Evolutionary conservation across 2,888 invertebrate genomes (phyloP).

Genomic region (Phortica magna): DNA sequence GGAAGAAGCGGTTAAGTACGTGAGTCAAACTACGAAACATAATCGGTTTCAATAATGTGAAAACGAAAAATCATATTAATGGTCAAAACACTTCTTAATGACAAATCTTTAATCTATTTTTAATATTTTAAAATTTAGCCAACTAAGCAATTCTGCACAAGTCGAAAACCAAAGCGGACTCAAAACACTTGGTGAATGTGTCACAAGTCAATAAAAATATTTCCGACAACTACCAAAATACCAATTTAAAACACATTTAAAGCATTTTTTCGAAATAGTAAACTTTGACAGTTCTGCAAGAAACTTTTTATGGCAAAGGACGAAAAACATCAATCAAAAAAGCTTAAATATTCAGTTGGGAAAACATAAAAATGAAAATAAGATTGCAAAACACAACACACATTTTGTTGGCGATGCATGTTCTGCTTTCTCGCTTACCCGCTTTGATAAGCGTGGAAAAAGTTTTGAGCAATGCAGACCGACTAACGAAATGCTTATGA

Average conservation of each 20-base stretch:
- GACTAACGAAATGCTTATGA: not conserved
- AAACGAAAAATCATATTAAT: no score
- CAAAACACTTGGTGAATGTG: no score
- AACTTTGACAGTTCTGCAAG: not conserved
- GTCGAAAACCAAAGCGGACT: no score
- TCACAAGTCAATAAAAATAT: not conserved
- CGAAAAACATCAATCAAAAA: not conserved
- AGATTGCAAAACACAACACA: not conserved
- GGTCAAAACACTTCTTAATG: no score
- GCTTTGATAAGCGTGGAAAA: not conserved
- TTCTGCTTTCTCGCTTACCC: not conserved
- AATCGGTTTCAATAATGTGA: no score
- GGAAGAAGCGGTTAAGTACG: no score
- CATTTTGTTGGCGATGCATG: no score
- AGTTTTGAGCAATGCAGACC: not conserved
- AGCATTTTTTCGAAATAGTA: not conserved
- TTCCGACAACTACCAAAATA: not conserved
- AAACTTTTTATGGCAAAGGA: not conserved
- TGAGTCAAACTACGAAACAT: no score
- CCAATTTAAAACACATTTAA: not conserved
- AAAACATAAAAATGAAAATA: not conserved
- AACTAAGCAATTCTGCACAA: no score
- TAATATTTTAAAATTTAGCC: no score
- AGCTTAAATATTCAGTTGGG: not conserved
- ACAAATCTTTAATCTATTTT: no score